phyloP scores from a whole-genome alignment of 2,888 invertebrate genomes.

The Mythimna impura region DNA sequence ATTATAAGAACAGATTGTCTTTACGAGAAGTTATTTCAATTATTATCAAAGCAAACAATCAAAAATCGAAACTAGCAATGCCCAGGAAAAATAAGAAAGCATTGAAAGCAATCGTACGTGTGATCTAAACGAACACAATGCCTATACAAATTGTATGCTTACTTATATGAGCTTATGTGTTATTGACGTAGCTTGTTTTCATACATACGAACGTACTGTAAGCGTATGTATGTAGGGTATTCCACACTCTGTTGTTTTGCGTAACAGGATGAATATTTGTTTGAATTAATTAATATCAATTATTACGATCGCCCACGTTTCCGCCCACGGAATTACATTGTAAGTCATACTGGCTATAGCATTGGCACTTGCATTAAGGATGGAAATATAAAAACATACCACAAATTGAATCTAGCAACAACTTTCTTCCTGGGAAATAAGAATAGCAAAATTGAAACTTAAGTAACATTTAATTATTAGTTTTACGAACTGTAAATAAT shows the following conservation, averaged over 20 bases:
- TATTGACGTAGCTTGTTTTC: slow-evolving; percentile 84
- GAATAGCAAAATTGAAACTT: background rate
- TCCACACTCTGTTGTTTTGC: slow-evolving; percentile 74
- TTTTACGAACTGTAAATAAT: background rate
- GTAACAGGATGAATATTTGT: slow-evolving; percentile 75
- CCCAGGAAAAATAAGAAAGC: slow-evolving; percentile 72
- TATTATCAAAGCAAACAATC: slow-evolving; percentile 60
- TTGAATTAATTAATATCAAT: slow-evolving; percentile 71
- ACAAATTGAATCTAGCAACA: background rate
- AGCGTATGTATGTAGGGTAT: slow-evolving; percentile 71
- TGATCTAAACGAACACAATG: slow-evolving; percentile 82
- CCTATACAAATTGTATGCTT: slow-evolving; percentile 74
- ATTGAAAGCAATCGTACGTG: slow-evolving; percentile 80
- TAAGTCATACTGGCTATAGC: slow-evolving; percentile 15
- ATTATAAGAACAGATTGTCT: slow-evolving; percentile 9
- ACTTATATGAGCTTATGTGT: slow-evolving; percentile 69
- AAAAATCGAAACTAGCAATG: slow-evolving; percentile 64
- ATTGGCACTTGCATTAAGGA: slow-evolving; percentile 8
- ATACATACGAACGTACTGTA: slow-evolving; percentile 66
- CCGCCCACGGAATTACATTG: slow-evolving; percentile 30
- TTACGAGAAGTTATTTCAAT: slow-evolving; percentile 42
- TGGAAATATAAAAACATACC: background rate
- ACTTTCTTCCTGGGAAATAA: background rate
- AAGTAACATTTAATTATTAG: background rate
- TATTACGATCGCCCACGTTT: slow-evolving; percentile 44